Conservation (phyloP, 2,888 invertebrate genomes). For the Salpingus planirostris region DNA sequence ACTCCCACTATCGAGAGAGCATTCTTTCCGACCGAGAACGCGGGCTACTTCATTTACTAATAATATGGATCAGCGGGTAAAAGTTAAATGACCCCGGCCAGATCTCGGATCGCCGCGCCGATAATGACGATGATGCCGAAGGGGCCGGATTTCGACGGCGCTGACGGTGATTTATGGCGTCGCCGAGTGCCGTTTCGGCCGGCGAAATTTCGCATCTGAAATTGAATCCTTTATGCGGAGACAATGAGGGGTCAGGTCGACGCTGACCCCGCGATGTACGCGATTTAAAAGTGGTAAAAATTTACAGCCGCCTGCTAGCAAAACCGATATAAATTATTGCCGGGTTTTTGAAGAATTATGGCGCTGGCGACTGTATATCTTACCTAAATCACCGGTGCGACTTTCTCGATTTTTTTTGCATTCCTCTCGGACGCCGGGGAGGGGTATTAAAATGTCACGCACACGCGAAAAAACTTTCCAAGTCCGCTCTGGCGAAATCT, state of each 20-base stretch:
- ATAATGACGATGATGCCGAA: too few relatives aligned
- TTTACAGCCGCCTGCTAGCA: conserved; percentile 12
- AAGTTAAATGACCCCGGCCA: too few relatives aligned
- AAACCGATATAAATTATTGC: conserved; percentile 19
- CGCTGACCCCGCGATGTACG: conserved; percentile 12
- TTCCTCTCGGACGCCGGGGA: conserved; percentile 3
- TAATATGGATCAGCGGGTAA: too few relatives aligned
- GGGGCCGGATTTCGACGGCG: too few relatives aligned
- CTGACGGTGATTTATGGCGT: too few relatives aligned
- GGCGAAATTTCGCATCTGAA: conserved; percentile 14
- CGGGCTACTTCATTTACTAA: too few relatives aligned
- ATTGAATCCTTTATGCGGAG: conserved; percentile 17
- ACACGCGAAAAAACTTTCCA: not conserved
- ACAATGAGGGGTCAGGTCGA: conserved; percentile 16
- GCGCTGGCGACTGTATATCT: conserved; percentile 17
- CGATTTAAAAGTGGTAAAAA: conserved; percentile 12
- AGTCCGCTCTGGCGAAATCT: too few relatives aligned
- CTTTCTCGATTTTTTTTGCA: conserved; percentile 12
- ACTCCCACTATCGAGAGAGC: too few relatives aligned
- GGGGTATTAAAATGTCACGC: conserved; percentile 9
- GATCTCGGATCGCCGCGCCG: too few relatives aligned
- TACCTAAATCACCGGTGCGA: conserved; percentile 14
- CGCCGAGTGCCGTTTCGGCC: not conserved
- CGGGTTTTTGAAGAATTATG: conserved; percentile 19
- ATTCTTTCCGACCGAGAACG: too few relatives aligned